phyloP scores from a whole-genome alignment of 2,888 invertebrate genomes.

The Drosophila algonquin region DNA sequence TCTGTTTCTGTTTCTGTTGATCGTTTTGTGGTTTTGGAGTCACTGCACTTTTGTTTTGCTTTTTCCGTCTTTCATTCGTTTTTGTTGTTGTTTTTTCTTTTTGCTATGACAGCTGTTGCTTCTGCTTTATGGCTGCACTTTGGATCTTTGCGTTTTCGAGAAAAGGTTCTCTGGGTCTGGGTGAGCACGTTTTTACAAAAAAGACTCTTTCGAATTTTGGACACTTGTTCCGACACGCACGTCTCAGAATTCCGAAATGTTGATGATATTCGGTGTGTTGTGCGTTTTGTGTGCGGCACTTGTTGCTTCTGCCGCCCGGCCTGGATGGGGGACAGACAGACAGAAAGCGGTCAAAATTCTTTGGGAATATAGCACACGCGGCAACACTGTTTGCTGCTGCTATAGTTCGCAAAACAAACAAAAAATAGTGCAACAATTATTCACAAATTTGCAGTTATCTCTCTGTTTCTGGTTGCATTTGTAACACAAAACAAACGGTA shows the following conservation, averaged over 20 bases:
- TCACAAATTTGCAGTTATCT: neutral
- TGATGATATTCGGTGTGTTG: neutral
- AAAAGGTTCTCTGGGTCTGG: conserved; percentile 1
- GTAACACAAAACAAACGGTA: neutral
- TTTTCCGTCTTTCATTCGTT: conserved; percentile 28
- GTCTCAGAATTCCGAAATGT: neutral
- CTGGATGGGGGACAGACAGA: neutral
- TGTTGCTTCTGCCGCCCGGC: conserved; percentile 29
- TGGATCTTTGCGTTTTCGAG: neutral
- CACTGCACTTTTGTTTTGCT: conserved; percentile 62
- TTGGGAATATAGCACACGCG: conserved; percentile 22
- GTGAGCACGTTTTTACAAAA: neutral
- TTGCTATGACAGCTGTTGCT: conserved; percentile 58
- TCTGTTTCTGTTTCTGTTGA: conserved; percentile 13
- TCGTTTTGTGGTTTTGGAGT: conserved; percentile 43
- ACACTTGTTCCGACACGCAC: neutral
- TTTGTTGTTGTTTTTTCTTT: conserved; percentile 1
- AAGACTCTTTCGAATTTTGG: neutral
- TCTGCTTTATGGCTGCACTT: conserved; percentile 26
- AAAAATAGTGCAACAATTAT: conserved; percentile 21
- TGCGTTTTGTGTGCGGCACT: conserved; percentile 35
- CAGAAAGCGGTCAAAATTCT: conserved; percentile 15
- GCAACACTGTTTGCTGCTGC: conserved; percentile 2
- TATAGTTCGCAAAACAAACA: conserved; percentile 15
- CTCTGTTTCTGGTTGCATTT: conserved; percentile 19